A percentile compares a stretch with the other conserved stretches of the same genome.
phyloP scores from a whole-genome alignment of 2,113 vertebrate genomes.

The Poecilia latipinna region DNA sequence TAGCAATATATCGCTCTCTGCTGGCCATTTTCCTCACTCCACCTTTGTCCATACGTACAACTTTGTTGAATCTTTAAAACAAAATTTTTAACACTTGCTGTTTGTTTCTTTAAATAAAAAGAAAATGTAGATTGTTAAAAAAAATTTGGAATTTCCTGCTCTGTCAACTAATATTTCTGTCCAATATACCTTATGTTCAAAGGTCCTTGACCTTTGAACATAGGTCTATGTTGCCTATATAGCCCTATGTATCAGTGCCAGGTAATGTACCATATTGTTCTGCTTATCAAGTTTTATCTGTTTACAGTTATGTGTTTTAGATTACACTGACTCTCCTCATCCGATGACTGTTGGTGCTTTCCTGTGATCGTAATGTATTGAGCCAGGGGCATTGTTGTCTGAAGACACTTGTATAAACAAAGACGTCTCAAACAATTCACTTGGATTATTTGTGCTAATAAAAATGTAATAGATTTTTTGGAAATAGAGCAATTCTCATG shows the following conservation, averaged over 20 bases:
- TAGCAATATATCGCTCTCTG: constrained; percentile 55
- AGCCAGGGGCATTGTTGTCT: constrained; percentile 48
- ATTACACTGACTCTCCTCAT: constrained; percentile 51
- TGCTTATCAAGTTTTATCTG: constrained; percentile 56
- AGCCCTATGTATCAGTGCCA: constrained; percentile 31
- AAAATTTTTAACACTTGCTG: neutral
- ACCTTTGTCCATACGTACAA: neutral
- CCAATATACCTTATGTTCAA: constrained; percentile 13
- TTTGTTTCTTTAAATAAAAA: constrained; percentile 5
- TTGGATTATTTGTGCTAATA: constrained; percentile 41
- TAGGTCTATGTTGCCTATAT: no score
- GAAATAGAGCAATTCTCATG: constrained; percentile 22
- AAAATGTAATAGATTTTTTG: constrained; percentile 18
- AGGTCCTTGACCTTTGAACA: no score
- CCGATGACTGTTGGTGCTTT: constrained; percentile 64
- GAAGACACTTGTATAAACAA: constrained; percentile 52
- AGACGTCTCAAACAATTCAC: constrained; percentile 46
- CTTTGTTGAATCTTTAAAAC: neutral
- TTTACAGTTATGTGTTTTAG: constrained; percentile 47
- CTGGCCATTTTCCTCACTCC: constrained; percentile 54
- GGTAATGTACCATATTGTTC: constrained; percentile 52
- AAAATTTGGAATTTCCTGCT: constrained; percentile 19
- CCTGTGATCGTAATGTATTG: constrained; percentile 42
- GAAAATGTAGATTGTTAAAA: constrained; percentile 8
- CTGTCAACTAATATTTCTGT: neutral